Conservation (phyloP, 1,140 invertebrate genomes). For the Drosophila littoralis region DNA sequence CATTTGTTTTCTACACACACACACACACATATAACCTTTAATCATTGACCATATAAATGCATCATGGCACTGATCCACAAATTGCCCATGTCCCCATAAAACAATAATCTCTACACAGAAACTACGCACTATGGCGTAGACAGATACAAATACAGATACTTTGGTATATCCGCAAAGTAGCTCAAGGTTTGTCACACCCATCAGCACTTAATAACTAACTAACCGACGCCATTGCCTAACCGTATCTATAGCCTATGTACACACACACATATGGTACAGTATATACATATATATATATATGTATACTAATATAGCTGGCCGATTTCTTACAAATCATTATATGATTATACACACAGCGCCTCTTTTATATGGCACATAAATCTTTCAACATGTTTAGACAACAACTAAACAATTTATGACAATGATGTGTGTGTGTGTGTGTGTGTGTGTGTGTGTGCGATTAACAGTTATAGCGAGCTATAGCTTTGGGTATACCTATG, state of each 20-base stretch:
- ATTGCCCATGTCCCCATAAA: conserved; percentile 8
- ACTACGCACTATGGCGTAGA: conserved; percentile 34
- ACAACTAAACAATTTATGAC: conserved; percentile 81
- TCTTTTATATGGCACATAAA: conserved; percentile 61
- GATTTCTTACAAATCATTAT: conserved; percentile 81
- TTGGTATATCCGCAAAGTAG: conserved; percentile 59
- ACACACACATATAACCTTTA: not conserved
- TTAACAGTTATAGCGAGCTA: conserved; percentile 68
- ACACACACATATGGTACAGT: conserved; percentile 1
- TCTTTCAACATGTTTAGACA: conserved; percentile 81
- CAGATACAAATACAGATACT: conserved; percentile 16
- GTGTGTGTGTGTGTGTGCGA: conserved; percentile 34
- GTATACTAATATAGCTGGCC: conserved; percentile 45
- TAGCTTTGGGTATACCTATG: conserved; percentile 36
- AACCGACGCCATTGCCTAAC: conserved; percentile 68
- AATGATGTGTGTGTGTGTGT: conserved; percentile 28
- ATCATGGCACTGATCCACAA: conserved; percentile 8
- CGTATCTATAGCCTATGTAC: conserved; percentile 41
- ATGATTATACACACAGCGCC: conserved; percentile 56
- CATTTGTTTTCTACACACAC: not conserved
- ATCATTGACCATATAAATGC: conserved; percentile 13
- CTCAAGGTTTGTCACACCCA: conserved; percentile 63
- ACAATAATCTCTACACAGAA: conserved; percentile 26
- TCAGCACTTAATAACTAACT: conserved; percentile 41
- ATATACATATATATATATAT: conserved; percentile 18